Percentiles rank a stretch among this genome's conserved stretches.
phyloP scores from a whole-genome alignment of 2,113 vertebrate genomes.

The Empidonax alnorum region DNA sequence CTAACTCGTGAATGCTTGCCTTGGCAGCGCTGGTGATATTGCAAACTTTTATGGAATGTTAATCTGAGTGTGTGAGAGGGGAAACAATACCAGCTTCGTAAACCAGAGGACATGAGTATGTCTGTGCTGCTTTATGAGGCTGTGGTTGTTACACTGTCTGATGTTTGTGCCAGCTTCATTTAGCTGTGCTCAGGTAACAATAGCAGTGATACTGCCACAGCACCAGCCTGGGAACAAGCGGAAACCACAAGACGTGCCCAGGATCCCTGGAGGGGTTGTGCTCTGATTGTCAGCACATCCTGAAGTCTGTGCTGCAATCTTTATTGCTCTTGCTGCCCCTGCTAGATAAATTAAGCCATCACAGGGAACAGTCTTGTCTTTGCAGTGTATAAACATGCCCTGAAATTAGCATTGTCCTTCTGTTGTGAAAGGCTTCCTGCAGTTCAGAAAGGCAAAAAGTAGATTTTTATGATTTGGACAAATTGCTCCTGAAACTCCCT shows the following conservation, averaged over 20 bases:
- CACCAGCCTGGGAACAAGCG: background rate
- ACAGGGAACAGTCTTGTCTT: background rate
- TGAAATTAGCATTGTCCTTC: background rate
- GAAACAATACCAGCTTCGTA: background rate
- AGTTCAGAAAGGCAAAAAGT: background rate
- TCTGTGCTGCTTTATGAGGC: background rate
- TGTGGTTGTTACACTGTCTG: background rate
- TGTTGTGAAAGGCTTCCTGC: background rate
- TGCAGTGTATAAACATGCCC: background rate
- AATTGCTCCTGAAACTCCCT: background rate
- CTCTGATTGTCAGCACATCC: background rate
- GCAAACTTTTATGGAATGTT: background rate
- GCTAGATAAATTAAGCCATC: background rate
- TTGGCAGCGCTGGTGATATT: background rate
- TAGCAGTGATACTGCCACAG: background rate
- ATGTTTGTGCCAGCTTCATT: background rate
- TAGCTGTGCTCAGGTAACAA: background rate
- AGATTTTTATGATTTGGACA: background rate
- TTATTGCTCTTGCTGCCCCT: background rate
- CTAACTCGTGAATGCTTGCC: background rate
- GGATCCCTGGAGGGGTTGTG: background rate
- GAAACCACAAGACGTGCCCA: background rate
- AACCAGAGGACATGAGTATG: background rate
- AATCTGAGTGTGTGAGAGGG: background rate
- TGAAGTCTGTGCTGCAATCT: background rate